Base-by-base conservation (phyloP, 2,797 vertebrate genomes). In the Myotis pilosus region DNA sequence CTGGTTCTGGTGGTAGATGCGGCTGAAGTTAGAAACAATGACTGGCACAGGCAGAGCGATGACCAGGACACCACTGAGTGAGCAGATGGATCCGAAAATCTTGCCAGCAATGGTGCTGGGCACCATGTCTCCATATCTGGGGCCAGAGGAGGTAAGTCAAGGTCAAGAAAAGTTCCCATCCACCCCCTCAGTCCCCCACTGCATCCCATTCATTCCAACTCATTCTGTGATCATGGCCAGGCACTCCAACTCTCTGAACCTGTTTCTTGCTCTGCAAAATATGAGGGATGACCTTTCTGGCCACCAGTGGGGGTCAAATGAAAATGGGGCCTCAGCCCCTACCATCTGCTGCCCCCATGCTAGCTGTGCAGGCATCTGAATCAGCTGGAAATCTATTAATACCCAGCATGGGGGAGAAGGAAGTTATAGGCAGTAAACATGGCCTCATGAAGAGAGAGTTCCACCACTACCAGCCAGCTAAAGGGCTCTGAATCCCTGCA, bases 1-100 rank as follows among this genome's bases (percentile, higher is more conserved):
- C 98, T 99, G 99, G 98, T 99, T 99, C 98, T 99, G 99, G 97
- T 99, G 99, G 98, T 99, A 99, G 98, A 99, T 99, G 17, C 99
- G 98, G 95, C 99, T 99, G 98, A 99, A 99, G 98, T 99, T 99
- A 97, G 99, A 99, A 55, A 99, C 99, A 28, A 99, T 99, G 98
- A 99, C 99, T 0, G 99, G 99, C 49, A 99, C 99, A 0, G 99
- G 99, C 75, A 99, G 98, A 0, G 99, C 99, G 41, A 99, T 99
- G 90, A 99, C 99, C 98, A 99, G 97, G 51, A 99, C 99, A 4
- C 99, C 99, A 20, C 99, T 99, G 22, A 99, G 98, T 0, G 99
- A 99, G 95, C 99, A 99, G 98, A 99, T 99, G 36, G 99, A 99
- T 28, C 99, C 99, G 10, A 99, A 99, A 97, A 99, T 99, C 98